phyloP scores from a whole-genome alignment of 2,888 invertebrate species.

The Sericinus montela region DNA sequence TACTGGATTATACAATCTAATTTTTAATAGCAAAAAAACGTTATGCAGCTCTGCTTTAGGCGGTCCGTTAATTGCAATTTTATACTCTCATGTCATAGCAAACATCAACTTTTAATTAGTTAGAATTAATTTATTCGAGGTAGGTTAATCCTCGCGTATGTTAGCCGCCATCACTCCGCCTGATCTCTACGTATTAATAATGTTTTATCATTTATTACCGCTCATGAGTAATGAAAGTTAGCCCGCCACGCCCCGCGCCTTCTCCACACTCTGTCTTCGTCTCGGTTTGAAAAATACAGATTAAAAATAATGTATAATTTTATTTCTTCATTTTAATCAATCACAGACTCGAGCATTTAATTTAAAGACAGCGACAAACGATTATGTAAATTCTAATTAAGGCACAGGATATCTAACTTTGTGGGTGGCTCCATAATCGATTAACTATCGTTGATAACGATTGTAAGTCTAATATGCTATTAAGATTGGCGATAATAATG shows the following conservation, averaged over 20 bases:
- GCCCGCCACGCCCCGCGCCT: conserved; percentile 70
- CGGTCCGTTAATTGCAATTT: conserved; percentile 14
- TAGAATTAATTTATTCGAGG: conserved; percentile 72
- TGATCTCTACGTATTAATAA: conserved; percentile 75
- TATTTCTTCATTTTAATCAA: conserved; percentile 49
- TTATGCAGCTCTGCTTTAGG: not conserved
- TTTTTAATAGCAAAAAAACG: too few species aligned
- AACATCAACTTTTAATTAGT: conserved; percentile 60
- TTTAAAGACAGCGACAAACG: conserved; percentile 63
- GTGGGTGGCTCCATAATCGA: conserved; percentile 23
- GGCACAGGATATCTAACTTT: conserved; percentile 24
- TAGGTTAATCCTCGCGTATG: conserved; percentile 58
- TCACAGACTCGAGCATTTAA: conserved; percentile 40
- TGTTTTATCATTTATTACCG: conserved; percentile 79
- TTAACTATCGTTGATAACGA: conserved; percentile 21
- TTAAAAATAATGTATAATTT: conserved; percentile 33
- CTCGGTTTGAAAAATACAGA: conserved; percentile 51
- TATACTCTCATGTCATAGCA: conserved; percentile 16
- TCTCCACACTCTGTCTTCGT: conserved; percentile 71
- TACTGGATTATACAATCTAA: too few species aligned
- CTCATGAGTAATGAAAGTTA: conserved; percentile 76
- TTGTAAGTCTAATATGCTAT: conserved; percentile 5
- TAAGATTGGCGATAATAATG: conserved; percentile 10
- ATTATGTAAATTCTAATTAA: conserved; percentile 46
- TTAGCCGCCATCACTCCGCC: conserved; percentile 57